Evolutionary conservation across 2,797 vertebrate species (phyloP), one percentile per base, ranked within the genome.

Genomic region (Cynodonichthys magdalenae): DNA sequence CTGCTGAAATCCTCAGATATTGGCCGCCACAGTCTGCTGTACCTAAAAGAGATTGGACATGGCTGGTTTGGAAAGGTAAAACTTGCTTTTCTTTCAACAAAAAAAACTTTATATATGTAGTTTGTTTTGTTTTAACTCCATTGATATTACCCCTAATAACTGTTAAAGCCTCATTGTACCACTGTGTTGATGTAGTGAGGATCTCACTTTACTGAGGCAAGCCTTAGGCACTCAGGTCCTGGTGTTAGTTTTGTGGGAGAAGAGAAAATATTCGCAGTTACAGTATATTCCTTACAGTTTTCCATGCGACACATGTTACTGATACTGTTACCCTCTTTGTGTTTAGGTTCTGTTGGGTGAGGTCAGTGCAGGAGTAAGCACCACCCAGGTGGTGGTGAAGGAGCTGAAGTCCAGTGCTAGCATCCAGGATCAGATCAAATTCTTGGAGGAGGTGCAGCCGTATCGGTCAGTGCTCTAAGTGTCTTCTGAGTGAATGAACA

Each of bases 31-130:
- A 97, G 95, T 84, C 93, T 99, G 34, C 93, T 98, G 53, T 98
- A 97, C 93, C 92, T 99, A 74, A 96, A 98, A 88, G 97, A 98
- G 89, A 96, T 98, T 0, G 97, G 97, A 55, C 94, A 94, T 1
- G 96, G 96, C 71, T 99, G 97, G 97, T 98, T 99, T 1, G 96
- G 97, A 75, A 98, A 97, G 95, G 97, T 98, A 89, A 94, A 92
- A n/a, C 44, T 53, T 49, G 1, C 5, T 36, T 39, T 8, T 69
- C 41, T 57, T 54, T 7, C 51, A 49, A 47, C 27, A 68, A 15
- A 64, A 29, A 31, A 24, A 57, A n/a, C n/a, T 15, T 20, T 6
- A 54, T 17, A 53, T 11, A 20, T 31, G 29, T n/a, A n/a, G n/a
- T n/a, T n/a, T n/a, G n/a, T n/a, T n/a, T n/a, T n/a, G 24, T 52